A percentile compares a stretch with the other conserved stretches of the same genome.
These are phyloP conservation scores for Philopedon plagiatum DNA, from an alignment of 2,888 invertebrate genomes.

Conservation along the genomic window DNA sequence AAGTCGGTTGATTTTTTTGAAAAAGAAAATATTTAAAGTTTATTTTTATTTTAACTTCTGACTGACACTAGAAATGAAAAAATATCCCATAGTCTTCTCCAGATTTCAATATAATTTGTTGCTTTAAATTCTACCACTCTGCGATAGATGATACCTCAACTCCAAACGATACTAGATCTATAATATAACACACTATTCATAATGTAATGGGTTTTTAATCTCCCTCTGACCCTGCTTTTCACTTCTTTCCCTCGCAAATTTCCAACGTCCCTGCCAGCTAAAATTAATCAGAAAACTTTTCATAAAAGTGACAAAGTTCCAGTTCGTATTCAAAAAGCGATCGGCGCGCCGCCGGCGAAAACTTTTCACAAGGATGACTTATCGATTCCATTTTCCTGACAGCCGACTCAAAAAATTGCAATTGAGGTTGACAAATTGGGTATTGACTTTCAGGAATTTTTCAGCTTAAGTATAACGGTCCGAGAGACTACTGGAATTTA, in stretches of 20 bases:
- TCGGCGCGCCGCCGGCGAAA: slow-evolving; percentile 11
- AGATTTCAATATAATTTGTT: too few relatives aligned
- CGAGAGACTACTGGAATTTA: neutral
- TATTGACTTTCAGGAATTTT: slow-evolving; percentile 19
- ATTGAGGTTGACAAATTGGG: slow-evolving; percentile 19
- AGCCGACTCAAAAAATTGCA: slow-evolving; percentile 10
- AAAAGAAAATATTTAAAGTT: too few relatives aligned
- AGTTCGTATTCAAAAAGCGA: slow-evolving; percentile 21
- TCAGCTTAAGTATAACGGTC: neutral
- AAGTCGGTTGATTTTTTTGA: too few relatives aligned
- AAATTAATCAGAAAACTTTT: slow-evolving; percentile 14
- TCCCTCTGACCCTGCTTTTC: neutral
- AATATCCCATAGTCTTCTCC: too few relatives aligned
- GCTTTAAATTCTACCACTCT: too few relatives aligned
- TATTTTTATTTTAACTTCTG: too few relatives aligned
- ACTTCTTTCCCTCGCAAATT: neutral
- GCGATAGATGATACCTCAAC: too few relatives aligned
- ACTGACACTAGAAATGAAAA: too few relatives aligned
- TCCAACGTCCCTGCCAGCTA: neutral
- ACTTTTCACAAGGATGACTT: slow-evolving; percentile 11
- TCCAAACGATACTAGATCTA: too few relatives aligned
- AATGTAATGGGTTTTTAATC: too few relatives aligned
- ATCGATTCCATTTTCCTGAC: slow-evolving; percentile 21
- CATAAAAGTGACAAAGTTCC: slow-evolving; percentile 18
- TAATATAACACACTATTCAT: too few relatives aligned